A percentile compares a stretch with the other conserved stretches of the same genome.
Evolutionary conservation across 2,888 invertebrate genomes (phyloP).

Genomic region (Prosapia bicincta): DNA sequence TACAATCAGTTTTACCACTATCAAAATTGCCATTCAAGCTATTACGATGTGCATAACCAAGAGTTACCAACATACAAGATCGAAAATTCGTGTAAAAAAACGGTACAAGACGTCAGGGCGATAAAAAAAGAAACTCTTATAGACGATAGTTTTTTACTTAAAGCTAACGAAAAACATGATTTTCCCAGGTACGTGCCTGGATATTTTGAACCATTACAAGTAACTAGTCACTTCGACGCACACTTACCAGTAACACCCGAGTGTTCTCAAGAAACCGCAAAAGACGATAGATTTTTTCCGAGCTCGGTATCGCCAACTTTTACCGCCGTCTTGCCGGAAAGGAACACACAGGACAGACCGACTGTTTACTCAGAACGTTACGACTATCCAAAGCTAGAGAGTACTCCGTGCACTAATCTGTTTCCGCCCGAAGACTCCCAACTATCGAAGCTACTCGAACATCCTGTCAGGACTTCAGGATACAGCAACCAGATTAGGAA

Average conservation of each 20-base stretch:
- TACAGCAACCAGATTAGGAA: not conserved
- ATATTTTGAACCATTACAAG: not conserved
- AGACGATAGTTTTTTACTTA: not conserved
- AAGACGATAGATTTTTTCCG: not conserved
- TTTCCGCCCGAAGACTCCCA: not conserved
- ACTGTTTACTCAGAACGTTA: not conserved
- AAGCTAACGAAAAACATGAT: not conserved
- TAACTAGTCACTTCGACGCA: not conserved
- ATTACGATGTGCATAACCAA: not conserved
- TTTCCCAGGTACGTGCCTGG: not conserved
- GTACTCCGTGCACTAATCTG: not conserved
- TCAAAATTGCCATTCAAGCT: not conserved
- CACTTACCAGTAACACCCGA: not conserved
- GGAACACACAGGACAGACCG: not conserved
- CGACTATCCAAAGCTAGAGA: not conserved
- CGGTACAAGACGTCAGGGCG: not conserved
- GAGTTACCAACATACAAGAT: not conserved
- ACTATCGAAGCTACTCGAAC: not conserved
- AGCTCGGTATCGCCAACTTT: not conserved
- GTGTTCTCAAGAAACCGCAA: not conserved
- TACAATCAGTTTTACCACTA: slow-evolving; percentile 19
- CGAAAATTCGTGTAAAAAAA: not conserved
- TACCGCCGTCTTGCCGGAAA: not conserved
- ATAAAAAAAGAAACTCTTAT: not conserved
- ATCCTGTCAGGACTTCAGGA: not conserved